A percentile compares a stretch with the other conserved stretches of the same genome.
These are phyloP conservation scores for Stigmatopora argus DNA, from an alignment of 2,113 vertebrate species.

Conservation along the genomic window DNA sequence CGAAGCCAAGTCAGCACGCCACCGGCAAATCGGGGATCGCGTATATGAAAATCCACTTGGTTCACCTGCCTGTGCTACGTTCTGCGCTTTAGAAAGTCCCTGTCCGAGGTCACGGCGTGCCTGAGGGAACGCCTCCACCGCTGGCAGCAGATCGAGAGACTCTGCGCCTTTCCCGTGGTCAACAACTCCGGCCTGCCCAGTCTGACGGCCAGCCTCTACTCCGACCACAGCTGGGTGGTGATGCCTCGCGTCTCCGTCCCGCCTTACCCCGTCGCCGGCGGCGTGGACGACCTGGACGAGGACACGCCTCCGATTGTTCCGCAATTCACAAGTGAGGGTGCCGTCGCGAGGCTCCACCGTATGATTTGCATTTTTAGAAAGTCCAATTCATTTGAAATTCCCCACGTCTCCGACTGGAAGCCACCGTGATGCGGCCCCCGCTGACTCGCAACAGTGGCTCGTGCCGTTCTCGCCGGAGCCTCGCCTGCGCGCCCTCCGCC, in stretches of 20 bases:
- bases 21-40: too few relatives aligned
- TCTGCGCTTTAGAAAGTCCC: conserved; percentile 75
- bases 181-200: conserved; percentile 92
- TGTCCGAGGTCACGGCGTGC: conserved; percentile 92
- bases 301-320: conserved; percentile 94
- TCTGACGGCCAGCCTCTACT: conserved; percentile 91
- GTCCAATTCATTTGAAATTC: neutral
- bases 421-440: conserved; percentile 66
- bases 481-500: conserved; percentile 78
- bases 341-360: too few relatives aligned
- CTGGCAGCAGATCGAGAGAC: conserved; percentile 98
- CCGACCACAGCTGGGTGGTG: conserved; percentile 98
- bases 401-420: conserved; percentile 28
- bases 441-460: conserved; percentile 87
- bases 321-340: conserved; percentile 79
- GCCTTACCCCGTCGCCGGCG: conserved; percentile 93
- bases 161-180: conserved; percentile 94
- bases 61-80: too few relatives aligned
- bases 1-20: conserved; percentile 87
- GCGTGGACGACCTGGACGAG: conserved; percentile 95
- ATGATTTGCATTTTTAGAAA: too few relatives aligned
- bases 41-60: too few relatives aligned
- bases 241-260: conserved; percentile 95
- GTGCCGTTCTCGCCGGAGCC: conserved; percentile 86
- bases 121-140: conserved; percentile 94